phyloP scores from a whole-genome alignment of 23 tunicate genomes.

The Oikopleura dioica region DNA sequence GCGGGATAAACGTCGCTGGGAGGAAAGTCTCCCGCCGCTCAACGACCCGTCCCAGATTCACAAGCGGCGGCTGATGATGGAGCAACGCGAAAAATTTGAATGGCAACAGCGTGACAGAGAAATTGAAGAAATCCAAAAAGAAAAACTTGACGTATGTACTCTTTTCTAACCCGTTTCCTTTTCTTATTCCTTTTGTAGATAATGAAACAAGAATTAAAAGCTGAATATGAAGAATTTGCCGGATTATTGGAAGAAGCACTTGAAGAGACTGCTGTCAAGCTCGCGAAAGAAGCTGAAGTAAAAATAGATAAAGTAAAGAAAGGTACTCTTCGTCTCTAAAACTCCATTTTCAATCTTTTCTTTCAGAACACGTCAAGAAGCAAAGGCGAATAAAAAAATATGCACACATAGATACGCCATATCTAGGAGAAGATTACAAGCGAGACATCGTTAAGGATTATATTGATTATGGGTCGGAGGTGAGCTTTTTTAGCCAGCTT shows the following conservation, averaged over 20 bases:
- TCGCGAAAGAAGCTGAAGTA: conserved; percentile 42
- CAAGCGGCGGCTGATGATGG: conserved; percentile 85
- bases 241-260: conserved; percentile 65
- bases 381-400: conserved; percentile 11
- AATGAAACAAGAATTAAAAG: no score
- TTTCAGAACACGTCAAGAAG: conserved; percentile 32
- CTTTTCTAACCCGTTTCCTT: no score
- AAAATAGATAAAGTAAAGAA: conserved; percentile 52
- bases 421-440: conserved; percentile 40
- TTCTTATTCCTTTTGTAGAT: no score
- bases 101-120: conserved; percentile 69
- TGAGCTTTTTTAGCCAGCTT: conserved; percentile 53
- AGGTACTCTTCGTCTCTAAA: conserved; percentile 14
- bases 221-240: conserved; percentile 52
- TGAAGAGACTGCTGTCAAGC: conserved; percentile 58
- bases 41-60: conserved; percentile 62
- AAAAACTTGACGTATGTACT: background rate
- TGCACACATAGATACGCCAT: conserved; percentile 17
- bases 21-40: conserved; percentile 68
- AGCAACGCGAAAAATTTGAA: conserved; percentile 77
- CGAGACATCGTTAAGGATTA: conserved; percentile 39
- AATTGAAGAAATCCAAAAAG: conserved; percentile 34
- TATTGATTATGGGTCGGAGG: conserved; percentile 45
- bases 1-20: conserved; percentile 94
- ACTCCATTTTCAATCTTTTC: background rate